These are phyloP conservation scores for Aegithalos caudatus DNA, from an alignment of 2,113 vertebrate genomes.

Conservation along the genomic window DNA sequence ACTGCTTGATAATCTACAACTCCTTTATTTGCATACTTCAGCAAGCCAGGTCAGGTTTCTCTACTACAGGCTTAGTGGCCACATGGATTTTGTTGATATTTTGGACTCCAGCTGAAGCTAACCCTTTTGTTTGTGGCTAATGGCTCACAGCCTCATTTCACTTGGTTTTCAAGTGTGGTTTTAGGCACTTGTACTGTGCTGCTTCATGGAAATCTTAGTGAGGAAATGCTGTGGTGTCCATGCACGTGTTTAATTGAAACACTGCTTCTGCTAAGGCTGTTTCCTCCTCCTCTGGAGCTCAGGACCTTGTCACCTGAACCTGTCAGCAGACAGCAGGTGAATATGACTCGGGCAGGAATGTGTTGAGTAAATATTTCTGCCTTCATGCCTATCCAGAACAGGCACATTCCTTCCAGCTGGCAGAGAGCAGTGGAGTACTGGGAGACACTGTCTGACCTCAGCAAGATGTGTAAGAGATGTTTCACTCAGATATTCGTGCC, in stretches of 20 bases:
- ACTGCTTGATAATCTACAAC: not conserved
- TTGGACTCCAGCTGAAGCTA: not conserved
- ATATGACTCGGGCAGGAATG: not conserved
- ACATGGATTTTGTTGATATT: not conserved
- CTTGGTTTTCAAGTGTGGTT: not conserved
- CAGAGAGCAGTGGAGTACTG: not conserved
- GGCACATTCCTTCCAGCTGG: not conserved
- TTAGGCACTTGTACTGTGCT: not conserved
- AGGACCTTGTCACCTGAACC: not conserved
- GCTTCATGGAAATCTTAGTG: not conserved
- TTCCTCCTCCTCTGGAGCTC: not conserved
- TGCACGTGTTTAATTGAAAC: not conserved
- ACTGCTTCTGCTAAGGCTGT: not conserved
- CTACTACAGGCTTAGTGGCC: not conserved
- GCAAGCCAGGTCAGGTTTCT: not conserved
- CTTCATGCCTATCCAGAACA: fast-evolving
- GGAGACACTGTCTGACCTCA: not conserved
- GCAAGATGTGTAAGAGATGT: not conserved
- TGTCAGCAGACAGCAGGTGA: not conserved
- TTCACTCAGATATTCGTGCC: not conserved
- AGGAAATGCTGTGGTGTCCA: not conserved
- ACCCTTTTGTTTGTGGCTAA: not conserved
- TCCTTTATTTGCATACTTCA: not conserved
- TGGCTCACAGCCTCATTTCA: not conserved
- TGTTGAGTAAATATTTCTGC: not conserved